Evolutionary conservation across 2,797 vertebrate species (phyloP).

Genomic region (Tadarida brasiliensis): DNA sequence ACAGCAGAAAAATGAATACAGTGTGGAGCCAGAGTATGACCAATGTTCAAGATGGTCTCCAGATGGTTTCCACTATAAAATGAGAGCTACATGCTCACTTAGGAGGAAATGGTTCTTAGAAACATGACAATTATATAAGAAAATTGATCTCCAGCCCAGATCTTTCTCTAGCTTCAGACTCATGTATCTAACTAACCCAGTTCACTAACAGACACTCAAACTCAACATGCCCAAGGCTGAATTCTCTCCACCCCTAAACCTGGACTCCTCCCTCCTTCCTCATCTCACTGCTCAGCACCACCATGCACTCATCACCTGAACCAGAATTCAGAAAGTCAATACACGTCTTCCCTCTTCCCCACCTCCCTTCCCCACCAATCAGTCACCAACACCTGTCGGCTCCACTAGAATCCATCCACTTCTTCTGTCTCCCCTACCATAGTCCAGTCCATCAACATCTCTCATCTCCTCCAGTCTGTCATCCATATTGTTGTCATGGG

Average conservation of each 20-base stretch:
- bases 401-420: not conserved
- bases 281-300: not conserved
- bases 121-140: conserved; percentile 1
- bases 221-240: not conserved
- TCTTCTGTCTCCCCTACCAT: not conserved
- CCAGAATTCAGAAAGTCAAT: not conserved
- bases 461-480: not conserved
- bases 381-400: not conserved
- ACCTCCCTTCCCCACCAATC: not conserved
- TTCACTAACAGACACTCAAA: not conserved
- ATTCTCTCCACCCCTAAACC: not conserved
- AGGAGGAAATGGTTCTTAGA: conserved; percentile 32
- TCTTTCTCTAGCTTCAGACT: conserved; percentile 41
- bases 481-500: not conserved
- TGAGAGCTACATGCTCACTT: not conserved
- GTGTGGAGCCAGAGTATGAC: not conserved
- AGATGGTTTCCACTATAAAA: conserved; percentile 23
- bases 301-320: not conserved
- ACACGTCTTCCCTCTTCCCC: not conserved
- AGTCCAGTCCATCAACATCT: not conserved
- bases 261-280: not conserved
- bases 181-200: not conserved
- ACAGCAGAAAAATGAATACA: not conserved
- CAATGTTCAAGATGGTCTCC: not conserved
- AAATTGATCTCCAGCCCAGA: not conserved